Conservation (phyloP, 2,888 invertebrate species). For the Rhorus exstirpatorius region DNA sequence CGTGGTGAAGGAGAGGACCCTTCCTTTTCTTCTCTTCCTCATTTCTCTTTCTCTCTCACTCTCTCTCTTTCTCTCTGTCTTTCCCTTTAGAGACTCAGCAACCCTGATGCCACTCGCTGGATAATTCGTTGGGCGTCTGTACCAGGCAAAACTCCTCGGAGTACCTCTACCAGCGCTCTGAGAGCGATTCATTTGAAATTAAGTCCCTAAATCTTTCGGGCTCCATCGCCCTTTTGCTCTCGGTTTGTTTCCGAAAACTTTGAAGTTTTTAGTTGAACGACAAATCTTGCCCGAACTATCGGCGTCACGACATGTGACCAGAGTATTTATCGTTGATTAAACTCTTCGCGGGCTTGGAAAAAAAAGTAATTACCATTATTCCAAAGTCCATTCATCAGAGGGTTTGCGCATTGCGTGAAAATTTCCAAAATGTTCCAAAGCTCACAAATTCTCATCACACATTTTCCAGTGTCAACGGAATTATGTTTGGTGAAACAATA, state of each 20-base stretch:
- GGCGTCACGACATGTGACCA: neutral
- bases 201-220: constrained; percentile 72
- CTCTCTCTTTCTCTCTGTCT: constrained; percentile 50
- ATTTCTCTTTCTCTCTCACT: constrained; percentile 58
- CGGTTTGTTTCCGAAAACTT: constrained; percentile 6
- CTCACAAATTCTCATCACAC: neutral
- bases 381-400: neutral
- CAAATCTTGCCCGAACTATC: neutral
- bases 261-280: constrained; percentile 2
- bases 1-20: constrained; percentile 75
- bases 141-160: constrained; percentile 11
- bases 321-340: neutral
- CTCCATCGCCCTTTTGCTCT: constrained; percentile 13
- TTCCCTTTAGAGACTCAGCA: constrained; percentile 71
- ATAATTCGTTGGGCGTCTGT: constrained; percentile 64
- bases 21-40: constrained; percentile 60
- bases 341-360: no score
- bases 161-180: constrained; percentile 55
- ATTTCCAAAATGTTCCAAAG: neutral
- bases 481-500: neutral
- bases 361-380: no score
- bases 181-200: constrained; percentile 79
- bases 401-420: neutral
- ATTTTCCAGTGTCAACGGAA: neutral
- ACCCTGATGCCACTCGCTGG: constrained; percentile 67